Conservation (phyloP, 1,140 invertebrate species). For the Drosophila nigromelanica region DNA sequence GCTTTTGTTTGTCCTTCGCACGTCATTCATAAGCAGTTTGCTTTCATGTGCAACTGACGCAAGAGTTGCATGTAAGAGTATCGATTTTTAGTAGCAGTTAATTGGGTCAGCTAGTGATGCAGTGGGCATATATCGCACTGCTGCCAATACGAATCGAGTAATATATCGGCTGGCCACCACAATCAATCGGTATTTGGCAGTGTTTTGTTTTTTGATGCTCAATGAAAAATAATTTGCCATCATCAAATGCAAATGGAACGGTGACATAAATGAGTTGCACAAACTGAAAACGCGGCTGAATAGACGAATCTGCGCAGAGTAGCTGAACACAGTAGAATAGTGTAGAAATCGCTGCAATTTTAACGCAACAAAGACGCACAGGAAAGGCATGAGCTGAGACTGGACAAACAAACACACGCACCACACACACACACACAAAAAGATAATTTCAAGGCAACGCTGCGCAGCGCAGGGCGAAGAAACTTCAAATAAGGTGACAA, state of each 20-base stretch:
- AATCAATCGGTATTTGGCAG: constrained; percentile 34
- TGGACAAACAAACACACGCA: constrained; percentile 24
- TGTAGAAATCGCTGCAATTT: constrained; percentile 13
- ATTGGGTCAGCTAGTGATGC: neutral
- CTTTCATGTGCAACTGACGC: neutral
- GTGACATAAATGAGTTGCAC: constrained; percentile 49
- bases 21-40: neutral
- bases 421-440: constrained; percentile 9
- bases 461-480: constrained; percentile 23
- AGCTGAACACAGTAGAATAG: constrained; percentile 41
- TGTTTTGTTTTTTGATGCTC: constrained; percentile 52
- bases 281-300: constrained; percentile 30
- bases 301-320: constrained; percentile 18
- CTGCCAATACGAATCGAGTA: neutral
- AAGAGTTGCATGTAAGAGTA: constrained; percentile 4
- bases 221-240: constrained; percentile 47
- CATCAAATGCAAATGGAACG: constrained; percentile 53
- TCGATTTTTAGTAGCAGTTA: neutral
- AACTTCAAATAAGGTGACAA: constrained; percentile 44
- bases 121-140: neutral
- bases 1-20: neutral
- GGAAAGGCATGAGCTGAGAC: constrained; percentile 58
- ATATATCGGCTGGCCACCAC: constrained; percentile 20
- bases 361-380: constrained; percentile 41
- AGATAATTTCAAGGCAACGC: constrained; percentile 52